Evolutionary conservation across 2,113 vertebrate genomes (phyloP).

Genomic region (Formicarius rufipectus): DNA sequence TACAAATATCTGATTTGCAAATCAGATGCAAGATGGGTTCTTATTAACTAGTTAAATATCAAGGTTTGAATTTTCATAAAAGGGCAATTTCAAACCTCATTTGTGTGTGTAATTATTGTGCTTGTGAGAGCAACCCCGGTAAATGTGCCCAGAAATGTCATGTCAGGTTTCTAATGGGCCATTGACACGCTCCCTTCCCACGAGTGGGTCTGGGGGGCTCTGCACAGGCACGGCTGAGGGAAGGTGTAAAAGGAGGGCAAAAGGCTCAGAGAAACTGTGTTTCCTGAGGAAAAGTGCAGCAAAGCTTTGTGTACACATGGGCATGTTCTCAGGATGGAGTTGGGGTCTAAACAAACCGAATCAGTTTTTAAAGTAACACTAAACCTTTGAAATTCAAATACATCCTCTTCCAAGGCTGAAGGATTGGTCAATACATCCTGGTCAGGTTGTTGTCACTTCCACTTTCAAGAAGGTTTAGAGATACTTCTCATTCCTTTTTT

Average conservation of each 20-base stretch:
- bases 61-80: constrained; percentile 58
- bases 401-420: background rate
- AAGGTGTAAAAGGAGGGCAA: background rate
- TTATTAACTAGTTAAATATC: constrained; percentile 57
- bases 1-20: constrained; percentile 27
- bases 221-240: background rate
- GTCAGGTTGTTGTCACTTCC: background rate
- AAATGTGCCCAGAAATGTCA: constrained; percentile 32
- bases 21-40: background rate
- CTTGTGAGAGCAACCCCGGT: constrained; percentile 10
- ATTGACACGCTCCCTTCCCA: background rate
- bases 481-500: background rate
- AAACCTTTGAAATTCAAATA: background rate
- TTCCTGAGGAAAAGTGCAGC: background rate
- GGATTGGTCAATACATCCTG: background rate
- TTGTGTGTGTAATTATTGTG: constrained; percentile 59
- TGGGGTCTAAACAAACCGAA: background rate
- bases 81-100: constrained; percentile 64
- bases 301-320: background rate
- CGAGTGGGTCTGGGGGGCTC: background rate
- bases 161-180: background rate
- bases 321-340: background rate
- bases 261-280: background rate
- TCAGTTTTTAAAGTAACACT: background rate
- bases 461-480: background rate